Evolutionary conservation across 1,140 invertebrate genomes (phyloP).

Genomic region (Drosophila virilis): DNA sequence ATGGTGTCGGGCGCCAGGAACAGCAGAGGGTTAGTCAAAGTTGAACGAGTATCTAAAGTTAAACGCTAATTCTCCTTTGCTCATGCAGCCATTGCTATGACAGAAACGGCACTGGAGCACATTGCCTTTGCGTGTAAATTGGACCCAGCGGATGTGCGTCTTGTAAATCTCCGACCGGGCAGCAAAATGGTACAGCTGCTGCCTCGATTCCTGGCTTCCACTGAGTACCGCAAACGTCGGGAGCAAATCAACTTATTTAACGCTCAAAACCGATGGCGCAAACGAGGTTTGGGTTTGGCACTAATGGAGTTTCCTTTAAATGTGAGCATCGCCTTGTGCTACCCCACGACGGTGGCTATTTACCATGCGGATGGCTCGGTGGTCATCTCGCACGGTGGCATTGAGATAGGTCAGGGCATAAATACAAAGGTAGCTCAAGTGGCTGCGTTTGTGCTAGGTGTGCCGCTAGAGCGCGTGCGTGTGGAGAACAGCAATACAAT

Average conservation of each 20-base stretch:
- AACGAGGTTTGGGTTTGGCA: constrained; percentile 86
- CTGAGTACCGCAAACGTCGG: constrained; percentile 85
- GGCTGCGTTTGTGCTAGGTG: constrained; percentile 89
- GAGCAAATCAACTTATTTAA: constrained; percentile 86
- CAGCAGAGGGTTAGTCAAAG: constrained; percentile 87
- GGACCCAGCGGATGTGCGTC: constrained; percentile 88
- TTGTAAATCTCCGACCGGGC: constrained; percentile 86
- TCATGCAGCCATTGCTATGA: constrained; percentile 86
- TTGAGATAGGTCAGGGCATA: constrained; percentile 91
- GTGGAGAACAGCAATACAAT: constrained; percentile 89
- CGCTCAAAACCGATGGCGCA: constrained; percentile 88
- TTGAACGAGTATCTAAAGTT: constrained; percentile 86
- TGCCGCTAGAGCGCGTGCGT: constrained; percentile 88
- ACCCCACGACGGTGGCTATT: constrained; percentile 86
- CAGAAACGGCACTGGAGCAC: constrained; percentile 92
- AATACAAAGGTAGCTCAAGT: constrained; percentile 90
- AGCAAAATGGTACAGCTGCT: constrained; percentile 79
- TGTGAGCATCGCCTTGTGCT: constrained; percentile 85
- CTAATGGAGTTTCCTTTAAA: constrained; percentile 86
- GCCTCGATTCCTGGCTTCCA: constrained; percentile 56
- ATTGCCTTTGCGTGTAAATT: constrained; percentile 88
- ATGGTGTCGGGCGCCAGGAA: constrained; percentile 87
- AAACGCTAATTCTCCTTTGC: constrained; percentile 85
- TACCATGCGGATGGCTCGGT: constrained; percentile 89
- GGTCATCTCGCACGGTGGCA: constrained; percentile 88